Evolutionary conservation across 2,113 vertebrate species (phyloP), one percentile per base, ranked within the genome.

Genomic region (Phaethornis superciliosus): DNA sequence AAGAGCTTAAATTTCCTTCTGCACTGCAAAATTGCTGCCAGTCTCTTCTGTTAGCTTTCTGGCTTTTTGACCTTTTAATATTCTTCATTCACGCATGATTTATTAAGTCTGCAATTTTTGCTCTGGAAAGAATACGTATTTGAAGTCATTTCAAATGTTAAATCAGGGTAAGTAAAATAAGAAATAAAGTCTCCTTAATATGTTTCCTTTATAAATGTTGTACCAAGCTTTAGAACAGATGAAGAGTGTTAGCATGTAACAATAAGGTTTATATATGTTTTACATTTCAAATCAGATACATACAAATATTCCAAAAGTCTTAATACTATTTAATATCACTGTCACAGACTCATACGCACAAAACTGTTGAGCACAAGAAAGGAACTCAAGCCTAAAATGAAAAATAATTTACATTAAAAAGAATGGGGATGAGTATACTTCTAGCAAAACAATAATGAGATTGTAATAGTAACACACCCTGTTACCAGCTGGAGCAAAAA

Each of bases 21-120:
- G 44, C 37, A 59, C 72, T 71, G 52, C 33, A 92, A 63, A 28
- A 52, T 10, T 75, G 33, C 42, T 33, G 84, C 28, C 69, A 92
- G 13, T 79, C 32, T 88, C 40, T 46, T 89, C 58, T 71, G 72
- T 63, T 64, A 91, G 70, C 20, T 89, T 91, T 81, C 77, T 87
- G 89, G 20, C 69, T 92, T 86, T 90, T 89, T 93, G 69, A 92
- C 77, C 91, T 87, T 84, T 60, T 75, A 88, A 89, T 94, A 95
- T 42, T 78, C 52, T 87, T 92, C 77, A 84, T 70, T 90, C 74
- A 84, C 0, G 1, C 42, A 76, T 58, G 28, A 86, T 75, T 89
- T 81, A 81, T 55, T 77, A 90, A 95, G 68, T 62, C 2, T 24
- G 40, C 9, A 44, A 42, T 64, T 94, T 81, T 68, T 77, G 15